Evolutionary conservation across 2,113 vertebrate genomes (phyloP).

Genomic region (Oryzias celebensis): DNA sequence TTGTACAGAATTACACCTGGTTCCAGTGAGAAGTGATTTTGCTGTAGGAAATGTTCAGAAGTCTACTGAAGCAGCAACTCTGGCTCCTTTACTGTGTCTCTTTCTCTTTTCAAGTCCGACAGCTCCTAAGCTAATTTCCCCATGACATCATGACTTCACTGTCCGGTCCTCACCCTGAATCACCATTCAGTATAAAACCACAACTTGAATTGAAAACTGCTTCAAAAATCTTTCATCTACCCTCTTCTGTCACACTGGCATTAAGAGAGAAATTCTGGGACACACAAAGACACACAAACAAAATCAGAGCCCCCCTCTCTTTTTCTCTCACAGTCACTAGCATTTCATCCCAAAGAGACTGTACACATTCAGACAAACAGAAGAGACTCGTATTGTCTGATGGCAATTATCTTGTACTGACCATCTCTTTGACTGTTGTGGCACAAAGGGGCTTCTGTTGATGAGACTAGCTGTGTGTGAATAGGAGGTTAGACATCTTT

Average conservation of each 20-base stretch:
- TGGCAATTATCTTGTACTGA: conserved; percentile 75
- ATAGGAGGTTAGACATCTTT: conserved; percentile 73
- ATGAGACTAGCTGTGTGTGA: conserved; percentile 72
- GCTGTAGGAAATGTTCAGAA: conserved; percentile 43
- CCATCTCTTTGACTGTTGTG: conserved; percentile 67
- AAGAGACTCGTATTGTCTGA: conserved; percentile 64
- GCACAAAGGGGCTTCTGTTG: conserved; percentile 73
- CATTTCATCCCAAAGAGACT: conserved; percentile 68
- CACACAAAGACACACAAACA: conserved; percentile 52
- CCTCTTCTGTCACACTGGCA: conserved; percentile 52
- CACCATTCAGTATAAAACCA: conserved; percentile 52
- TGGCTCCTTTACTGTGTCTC: conserved; percentile 21
- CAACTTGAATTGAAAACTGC: conserved; percentile 46
- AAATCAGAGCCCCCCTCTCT: conserved; percentile 25
- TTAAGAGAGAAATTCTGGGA: conserved; percentile 52
- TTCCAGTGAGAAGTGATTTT: conserved; percentile 40
- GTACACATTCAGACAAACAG: conserved; percentile 71
- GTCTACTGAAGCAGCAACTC: conserved; percentile 32
- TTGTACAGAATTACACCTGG: conserved; percentile 34
- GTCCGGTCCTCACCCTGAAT: conserved; percentile 43
- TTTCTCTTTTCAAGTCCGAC: conserved; percentile 27
- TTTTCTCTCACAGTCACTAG: conserved; percentile 46
- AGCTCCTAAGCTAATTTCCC: conserved; percentile 60
- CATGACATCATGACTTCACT: conserved; percentile 56
- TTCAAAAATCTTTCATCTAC: conserved; percentile 57